Evolutionary conservation across 2,888 invertebrate species (phyloP).

Genomic region (Charanyca ferruginea): DNA sequence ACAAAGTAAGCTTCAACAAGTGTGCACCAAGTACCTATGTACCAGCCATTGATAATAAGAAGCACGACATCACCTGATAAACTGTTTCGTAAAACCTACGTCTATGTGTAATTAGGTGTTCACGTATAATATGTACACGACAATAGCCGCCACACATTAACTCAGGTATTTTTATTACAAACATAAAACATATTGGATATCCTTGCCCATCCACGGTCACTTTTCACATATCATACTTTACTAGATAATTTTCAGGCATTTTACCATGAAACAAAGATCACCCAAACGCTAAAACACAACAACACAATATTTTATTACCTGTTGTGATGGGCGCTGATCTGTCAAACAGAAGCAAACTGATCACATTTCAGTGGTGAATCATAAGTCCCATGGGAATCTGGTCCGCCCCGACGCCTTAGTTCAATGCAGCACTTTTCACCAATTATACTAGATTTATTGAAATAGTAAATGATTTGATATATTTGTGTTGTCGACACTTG

Average conservation of each 20-base stretch:
- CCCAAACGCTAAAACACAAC: conserved; percentile 39
- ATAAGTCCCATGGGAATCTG: conserved; percentile 30
- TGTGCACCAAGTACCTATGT: conserved; percentile 29
- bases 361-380: conserved; percentile 68
- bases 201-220: neutral
- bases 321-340: conserved; percentile 59
- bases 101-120: conserved; percentile 58
- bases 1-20: conserved; percentile 55
- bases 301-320: conserved; percentile 67
- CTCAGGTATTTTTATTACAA: conserved; percentile 31
- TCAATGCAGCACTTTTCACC: conserved; percentile 56
- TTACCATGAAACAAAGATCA: conserved; percentile 16
- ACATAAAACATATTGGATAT: conserved; percentile 23
- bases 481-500: conserved; percentile 41
- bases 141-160: conserved; percentile 16
- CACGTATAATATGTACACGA: conserved; percentile 9
- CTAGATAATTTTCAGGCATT: conserved; percentile 9
- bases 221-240: conserved; percentile 4
- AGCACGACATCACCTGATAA: conserved; percentile 52
- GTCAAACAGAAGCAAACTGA: conserved; percentile 49
- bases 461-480: conserved; percentile 16
- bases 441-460: conserved; percentile 33
- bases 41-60: conserved; percentile 50
- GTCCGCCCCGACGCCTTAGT: conserved; percentile 22
- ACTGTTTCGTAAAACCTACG: conserved; percentile 43